Base-by-base conservation (phyloP, 1,140 invertebrate genomes). In the Drosophila dunni region DNA sequence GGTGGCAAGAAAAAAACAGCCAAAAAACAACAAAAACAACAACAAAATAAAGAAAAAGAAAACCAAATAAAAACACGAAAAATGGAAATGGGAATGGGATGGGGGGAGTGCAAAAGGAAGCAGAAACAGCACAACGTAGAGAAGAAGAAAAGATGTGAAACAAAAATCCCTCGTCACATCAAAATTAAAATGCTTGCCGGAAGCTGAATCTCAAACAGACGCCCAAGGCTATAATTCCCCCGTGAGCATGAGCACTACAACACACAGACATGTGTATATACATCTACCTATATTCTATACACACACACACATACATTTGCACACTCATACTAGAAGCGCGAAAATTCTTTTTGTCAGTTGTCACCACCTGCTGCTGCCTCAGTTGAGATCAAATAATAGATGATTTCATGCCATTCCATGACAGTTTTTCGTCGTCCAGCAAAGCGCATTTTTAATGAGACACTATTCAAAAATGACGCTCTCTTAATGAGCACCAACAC, bases 101-200 rank as follows among this genome's bases (percentile, higher is more conserved):
- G 40, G 10, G 36, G 24, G 24, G n/a, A 36, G 36, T 9, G 33
- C 5, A 11, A 56, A 40, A n/a, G 10, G 17, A 36, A 17, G 38
- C 34, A 54, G 40, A 17, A 56, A 24, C 34, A 36, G 20, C 3
- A 11, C 15, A 46, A 24, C 15, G 11, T 54, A 36, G 9, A 29
- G 6, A 36, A 4, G 33, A 51, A n/a, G 15, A 15, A 58, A 29
- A 38, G 29, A 75, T 58, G 62, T 38, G 53, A 56, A 63, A 69
- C 24, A 67, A 74, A 81, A 88, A 69, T 80, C 66, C 76, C 83
- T 83, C 69, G 79, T 83, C 83, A 79, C 79, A 88, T 78, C 65
- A 88, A 88, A 88, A 88, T 88, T 89, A 88, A 88, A 88, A 88
- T 88, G 83, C 83, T 89, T 88, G 83, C 83, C 83, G 84, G 84